Conservation (phyloP, 2,797 vertebrate genomes). For the Australoheros facetus region DNA sequence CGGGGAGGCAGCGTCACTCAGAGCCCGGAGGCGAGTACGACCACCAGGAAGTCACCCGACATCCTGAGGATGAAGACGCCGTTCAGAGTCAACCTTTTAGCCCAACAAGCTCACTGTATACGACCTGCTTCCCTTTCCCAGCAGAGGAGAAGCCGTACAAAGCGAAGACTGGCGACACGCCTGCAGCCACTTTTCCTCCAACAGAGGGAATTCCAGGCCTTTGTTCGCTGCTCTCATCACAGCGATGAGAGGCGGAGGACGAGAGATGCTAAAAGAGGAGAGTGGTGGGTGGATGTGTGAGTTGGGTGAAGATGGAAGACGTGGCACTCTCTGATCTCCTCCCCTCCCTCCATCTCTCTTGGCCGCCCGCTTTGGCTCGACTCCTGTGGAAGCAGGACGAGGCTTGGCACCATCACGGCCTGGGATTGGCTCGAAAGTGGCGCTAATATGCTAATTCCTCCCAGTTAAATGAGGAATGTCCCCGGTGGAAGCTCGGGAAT, state of each 20-base stretch:
- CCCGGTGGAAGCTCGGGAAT: conserved; percentile 35
- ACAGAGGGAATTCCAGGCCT: conserved; percentile 27
- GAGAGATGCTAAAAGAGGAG: conserved; percentile 21
- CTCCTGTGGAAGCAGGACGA: conserved; percentile 29
- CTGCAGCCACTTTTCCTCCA: not conserved
- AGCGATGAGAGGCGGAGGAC: conserved; percentile 12
- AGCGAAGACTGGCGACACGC: not conserved
- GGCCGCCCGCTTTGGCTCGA: conserved; percentile 37
- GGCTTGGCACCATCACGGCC: conserved; percentile 38
- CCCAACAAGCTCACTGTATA: not conserved
- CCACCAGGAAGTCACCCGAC: not conserved
- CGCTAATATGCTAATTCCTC: conserved; percentile 56
- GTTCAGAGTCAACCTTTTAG: not conserved
- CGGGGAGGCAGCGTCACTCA: not conserved
- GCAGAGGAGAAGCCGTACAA: not conserved
- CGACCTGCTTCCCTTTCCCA: not conserved
- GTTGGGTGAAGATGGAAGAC: conserved; percentile 8
- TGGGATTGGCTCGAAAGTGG: conserved; percentile 54
- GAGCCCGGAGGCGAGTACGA: not conserved
- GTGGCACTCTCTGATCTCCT: conserved; percentile 29
- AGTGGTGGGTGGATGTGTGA: conserved; percentile 12
- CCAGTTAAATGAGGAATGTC: conserved; percentile 56
- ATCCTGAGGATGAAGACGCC: not conserved
- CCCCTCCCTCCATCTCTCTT: conserved; percentile 5
- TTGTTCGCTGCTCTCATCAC: conserved; percentile 8